Evolutionary conservation across 2,888 invertebrate species (phyloP), one percentile per base, ranked within the genome.

Genomic region (Hirudinaria manillensis): DNA sequence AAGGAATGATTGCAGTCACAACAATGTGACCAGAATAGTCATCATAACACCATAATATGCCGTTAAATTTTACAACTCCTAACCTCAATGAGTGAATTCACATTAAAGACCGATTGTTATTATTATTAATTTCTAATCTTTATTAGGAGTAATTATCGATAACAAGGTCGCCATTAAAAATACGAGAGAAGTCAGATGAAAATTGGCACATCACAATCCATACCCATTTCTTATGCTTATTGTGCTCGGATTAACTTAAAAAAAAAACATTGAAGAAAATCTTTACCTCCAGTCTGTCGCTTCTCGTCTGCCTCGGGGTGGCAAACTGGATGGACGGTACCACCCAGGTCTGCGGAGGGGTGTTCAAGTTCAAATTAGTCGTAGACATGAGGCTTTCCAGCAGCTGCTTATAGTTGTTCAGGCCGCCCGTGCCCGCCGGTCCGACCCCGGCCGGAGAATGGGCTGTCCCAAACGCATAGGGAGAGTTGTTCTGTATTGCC

Each of bases 261-360:
- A n/a, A n/a, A 45, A 7, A 45, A 45, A 16, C 45, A 45, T 45
- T 10, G 36, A 36, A 36, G 10, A 36, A 36, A 36, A 3, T 36
- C 36, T 3, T 16, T 21, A 71, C 77, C 75, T 77, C 77, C 21
- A 77, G 70, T 75, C 74, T 70, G 68, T 77, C 77, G 16, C 74
- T 70, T n/a, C 77, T 67, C 13, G 74, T 53, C n/a, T 74, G 71
- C 61, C 77, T 70, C 4, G 71, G 36, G 10, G 45, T 34, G n/a
- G 71, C 36, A 36, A 45, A 32, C 36, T 74, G 51, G 7, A 68
- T n/a, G 36, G 68, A 68, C 4, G 68, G 68, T 16, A 68, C 34
- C 34, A 68, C 32, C 68, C 68, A 68, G 2, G 68, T 36, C 32
- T 68, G 68, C 2, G 3, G 32, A n/a, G 68, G 68, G 68, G 68